A percentile compares a stretch with the other conserved stretches of the same genome.
phyloP scores from a whole-genome alignment of 2,797 vertebrate species.

The Sebastes itinus region DNA sequence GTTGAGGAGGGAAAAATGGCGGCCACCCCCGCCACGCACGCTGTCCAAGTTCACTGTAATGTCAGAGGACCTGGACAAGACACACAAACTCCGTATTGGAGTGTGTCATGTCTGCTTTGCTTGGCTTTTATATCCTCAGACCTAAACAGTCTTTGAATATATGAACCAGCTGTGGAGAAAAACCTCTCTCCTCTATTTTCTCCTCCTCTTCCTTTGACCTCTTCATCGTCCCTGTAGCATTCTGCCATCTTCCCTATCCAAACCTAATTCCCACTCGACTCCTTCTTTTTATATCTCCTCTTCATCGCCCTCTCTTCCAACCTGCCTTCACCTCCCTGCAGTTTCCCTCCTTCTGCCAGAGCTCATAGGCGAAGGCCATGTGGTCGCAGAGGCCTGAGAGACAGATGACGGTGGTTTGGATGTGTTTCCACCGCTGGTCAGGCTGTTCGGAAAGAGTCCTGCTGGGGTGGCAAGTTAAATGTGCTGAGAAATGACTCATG shows the following conservation, averaged over 20 bases:
- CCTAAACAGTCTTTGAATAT: constrained; percentile 40
- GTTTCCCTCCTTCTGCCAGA: constrained; percentile 26
- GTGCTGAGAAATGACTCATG: constrained; percentile 60
- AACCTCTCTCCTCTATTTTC: not conserved
- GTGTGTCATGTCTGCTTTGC: constrained; percentile 41
- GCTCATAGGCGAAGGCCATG: constrained; percentile 39
- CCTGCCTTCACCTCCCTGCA: constrained; percentile 25
- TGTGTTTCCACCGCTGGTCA: constrained; percentile 64
- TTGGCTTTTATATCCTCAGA: constrained; percentile 31
- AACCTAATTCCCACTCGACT: constrained; percentile 21
- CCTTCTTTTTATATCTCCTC: constrained; percentile 33
- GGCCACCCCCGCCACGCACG: not conserved
- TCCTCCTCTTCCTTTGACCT: not conserved
- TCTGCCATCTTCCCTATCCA: constrained; percentile 7
- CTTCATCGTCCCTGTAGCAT: not conserved
- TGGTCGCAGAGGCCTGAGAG: constrained; percentile 49
- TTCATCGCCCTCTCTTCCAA: constrained; percentile 14
- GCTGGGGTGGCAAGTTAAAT: constrained; percentile 62
- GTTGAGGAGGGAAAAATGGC: constrained; percentile 23
- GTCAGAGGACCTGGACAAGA: constrained; percentile 39
- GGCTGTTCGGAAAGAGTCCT: constrained; percentile 53
- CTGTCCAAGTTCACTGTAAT: constrained; percentile 38
- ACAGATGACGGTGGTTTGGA: constrained; percentile 57
- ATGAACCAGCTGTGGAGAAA: constrained; percentile 58
- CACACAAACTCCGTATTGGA: constrained; percentile 1